Percentiles rank a stretch among this genome's conserved stretches.
Conservation (phyloP, 2,113 vertebrate genomes). For the Hucho hucho region DNA sequence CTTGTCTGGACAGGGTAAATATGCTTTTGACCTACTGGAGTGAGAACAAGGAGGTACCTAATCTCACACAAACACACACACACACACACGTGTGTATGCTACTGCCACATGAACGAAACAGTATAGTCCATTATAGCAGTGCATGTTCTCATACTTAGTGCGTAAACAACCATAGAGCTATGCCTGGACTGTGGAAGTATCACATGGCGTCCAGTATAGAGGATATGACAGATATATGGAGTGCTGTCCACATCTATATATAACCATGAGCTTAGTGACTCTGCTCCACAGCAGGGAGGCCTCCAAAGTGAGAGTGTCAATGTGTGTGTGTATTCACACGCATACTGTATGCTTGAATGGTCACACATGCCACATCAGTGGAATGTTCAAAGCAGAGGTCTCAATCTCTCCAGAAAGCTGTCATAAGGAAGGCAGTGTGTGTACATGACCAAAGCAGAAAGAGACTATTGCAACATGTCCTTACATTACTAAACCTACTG, state of each 20-base stretch:
- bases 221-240: conserved; percentile 71
- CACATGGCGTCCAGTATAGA: conserved; percentile 57
- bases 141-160: conserved; percentile 31
- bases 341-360: neutral
- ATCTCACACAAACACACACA: too few relatives aligned
- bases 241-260: conserved; percentile 65
- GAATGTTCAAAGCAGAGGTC: conserved; percentile 48
- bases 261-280: conserved; percentile 60
- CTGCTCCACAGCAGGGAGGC: conserved; percentile 38
- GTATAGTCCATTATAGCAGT: neutral
- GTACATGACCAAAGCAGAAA: conserved; percentile 20
- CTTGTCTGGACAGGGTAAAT: conserved; percentile 22
- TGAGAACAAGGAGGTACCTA: neutral
- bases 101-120: too few relatives aligned
- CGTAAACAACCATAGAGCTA: conserved; percentile 63
- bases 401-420: conserved; percentile 56
- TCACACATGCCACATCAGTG: neutral
- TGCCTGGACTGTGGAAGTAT: conserved; percentile 68
- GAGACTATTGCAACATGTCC: conserved; percentile 12
- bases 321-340: neutral
- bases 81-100: neutral
- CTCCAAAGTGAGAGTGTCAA: neutral
- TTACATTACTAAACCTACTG: neutral
- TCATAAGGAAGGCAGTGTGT: conserved; percentile 35
- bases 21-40: conserved; percentile 3